Conservation (phyloP, 2,797 vertebrate genomes). For the Cichlasoma orientale region DNA sequence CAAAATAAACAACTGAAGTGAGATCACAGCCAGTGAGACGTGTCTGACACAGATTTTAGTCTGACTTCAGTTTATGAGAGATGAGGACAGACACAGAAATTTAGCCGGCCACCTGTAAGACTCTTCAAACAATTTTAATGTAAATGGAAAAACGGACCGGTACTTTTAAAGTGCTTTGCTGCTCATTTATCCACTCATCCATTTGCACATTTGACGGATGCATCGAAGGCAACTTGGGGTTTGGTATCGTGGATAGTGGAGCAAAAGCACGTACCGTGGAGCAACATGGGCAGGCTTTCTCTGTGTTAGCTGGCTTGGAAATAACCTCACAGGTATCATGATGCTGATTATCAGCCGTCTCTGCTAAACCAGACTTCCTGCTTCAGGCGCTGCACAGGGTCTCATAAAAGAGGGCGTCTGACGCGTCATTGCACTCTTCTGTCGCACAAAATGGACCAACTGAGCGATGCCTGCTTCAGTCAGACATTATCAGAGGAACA, state of each 20-base stretch:
- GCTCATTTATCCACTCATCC: background rate
- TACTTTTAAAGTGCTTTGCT: background rate
- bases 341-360: background rate
- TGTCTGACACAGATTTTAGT: background rate
- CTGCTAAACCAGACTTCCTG: background rate
- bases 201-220: background rate
- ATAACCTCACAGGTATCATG: background rate
- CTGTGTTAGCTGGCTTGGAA: background rate
- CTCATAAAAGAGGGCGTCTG: background rate
- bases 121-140: background rate
- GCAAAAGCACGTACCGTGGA: rapidly evolving
- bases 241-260: background rate
- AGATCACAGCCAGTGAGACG: background rate
- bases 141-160: background rate
- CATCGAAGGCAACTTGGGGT: background rate
- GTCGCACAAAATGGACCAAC: background rate
- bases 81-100: background rate
- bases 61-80: background rate
- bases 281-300: background rate
- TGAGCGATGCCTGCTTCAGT: background rate
- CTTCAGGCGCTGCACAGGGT: background rate
- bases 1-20: background rate
- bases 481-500: background rate
- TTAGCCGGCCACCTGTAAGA: background rate
- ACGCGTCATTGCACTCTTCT: background rate